Percentiles rank a stretch among this genome's conserved stretches.
phyloP scores from a whole-genome alignment of 2,888 invertebrate species.

The Rotaria sp. region DNA sequence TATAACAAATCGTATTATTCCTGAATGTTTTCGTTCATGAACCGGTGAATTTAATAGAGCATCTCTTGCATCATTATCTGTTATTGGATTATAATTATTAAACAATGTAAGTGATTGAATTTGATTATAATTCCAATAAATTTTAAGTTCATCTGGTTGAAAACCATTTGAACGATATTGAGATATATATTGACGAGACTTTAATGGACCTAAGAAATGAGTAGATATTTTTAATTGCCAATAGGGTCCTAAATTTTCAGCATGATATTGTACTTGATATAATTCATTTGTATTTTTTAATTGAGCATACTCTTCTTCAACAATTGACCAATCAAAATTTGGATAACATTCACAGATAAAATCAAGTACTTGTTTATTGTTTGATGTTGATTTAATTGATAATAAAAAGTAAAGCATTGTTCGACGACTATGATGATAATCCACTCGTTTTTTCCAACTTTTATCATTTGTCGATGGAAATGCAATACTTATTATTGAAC shows the following conservation, averaged over 20 bases:
- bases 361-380: background rate
- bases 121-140: constrained; percentile 17
- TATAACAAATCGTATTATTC: background rate
- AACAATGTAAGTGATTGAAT: background rate
- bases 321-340: background rate
- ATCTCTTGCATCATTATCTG: background rate
- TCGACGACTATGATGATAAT: background rate
- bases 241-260: background rate
- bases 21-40: background rate
- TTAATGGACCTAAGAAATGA: background rate
- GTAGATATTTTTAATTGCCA: background rate
- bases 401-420: background rate
- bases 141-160: background rate
- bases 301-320: background rate
- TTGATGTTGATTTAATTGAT: background rate
- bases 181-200: background rate
- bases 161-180: background rate
- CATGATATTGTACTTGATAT: background rate
- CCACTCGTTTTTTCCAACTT: background rate
- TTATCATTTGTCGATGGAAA: background rate
- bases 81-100: background rate
- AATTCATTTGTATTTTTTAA: background rate
- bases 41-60: background rate
- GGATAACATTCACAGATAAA: background rate
- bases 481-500: background rate